Base-by-base conservation (phyloP, 1,140 invertebrate genomes). In the Cataglyphis hispanica region DNA sequence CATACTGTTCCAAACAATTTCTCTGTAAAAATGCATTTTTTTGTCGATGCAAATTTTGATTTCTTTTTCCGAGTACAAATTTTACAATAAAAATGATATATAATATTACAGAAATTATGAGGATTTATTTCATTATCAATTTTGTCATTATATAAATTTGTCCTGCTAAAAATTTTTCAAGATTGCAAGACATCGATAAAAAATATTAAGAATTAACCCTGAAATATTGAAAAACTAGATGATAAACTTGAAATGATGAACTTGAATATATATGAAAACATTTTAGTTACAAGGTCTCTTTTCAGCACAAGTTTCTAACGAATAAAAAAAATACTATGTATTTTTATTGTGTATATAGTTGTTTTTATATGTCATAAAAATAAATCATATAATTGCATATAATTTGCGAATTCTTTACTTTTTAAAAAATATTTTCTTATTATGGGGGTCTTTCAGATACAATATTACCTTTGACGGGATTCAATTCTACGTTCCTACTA, bases 1-100 rank as follows among this genome's bases (percentile, higher is more conserved):
- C 19, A 46, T 46, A 64, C 11, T 53, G 22, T 40, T 64, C 34
- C n/a, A 25, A 80, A 67, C 63, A 27, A 67, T n/a, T 43, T 22
- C 37, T 67, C 46, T 78, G n/a, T 78, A 66, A 67, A 78, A 64
- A n/a, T 1, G 8, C n/a, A 50, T 37, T 37, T 78, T 40, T 66
- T 34, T 19, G 19, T 34, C 27, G 13, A 5, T 22, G 13, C 8
- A 19, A 67, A 31, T 67, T 64, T 31, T 22, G 34, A 22, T 16
- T 16, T 60, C n/a, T 58, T 31, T 74, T 31, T 22, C 0, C 22
- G n/a, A 19, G 19, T 19, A 74, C 16, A 37, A 75, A 8, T 75
- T 75, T 60, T 7, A 4, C 7, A 58, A n/a, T 37, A 46, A 46
- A 46, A 46, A 46, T 43, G 10, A 43, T 43, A 43, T 43, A 43